Percentiles rank a stretch among this genome's conserved stretches.
These are phyloP conservation scores for Orthonychiurus folsomi DNA, from an alignment of 2,888 invertebrate genomes.

Conservation along the genomic window DNA sequence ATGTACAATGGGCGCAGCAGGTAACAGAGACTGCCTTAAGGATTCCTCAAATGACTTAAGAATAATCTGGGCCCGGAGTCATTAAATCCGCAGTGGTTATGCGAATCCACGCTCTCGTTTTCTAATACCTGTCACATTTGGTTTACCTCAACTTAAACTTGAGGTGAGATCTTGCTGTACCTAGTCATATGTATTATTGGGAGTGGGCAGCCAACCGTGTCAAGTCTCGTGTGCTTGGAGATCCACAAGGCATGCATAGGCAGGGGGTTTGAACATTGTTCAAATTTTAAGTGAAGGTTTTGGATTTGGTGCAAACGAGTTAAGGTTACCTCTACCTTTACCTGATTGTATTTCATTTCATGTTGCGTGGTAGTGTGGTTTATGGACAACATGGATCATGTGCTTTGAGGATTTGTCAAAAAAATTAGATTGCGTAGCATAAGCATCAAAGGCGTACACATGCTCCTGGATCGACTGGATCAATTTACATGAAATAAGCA, in stretches of 20 bases:
- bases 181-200: too few species aligned
- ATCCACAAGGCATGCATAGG: not conserved
- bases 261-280: not conserved
- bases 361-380: not conserved
- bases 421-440: not conserved
- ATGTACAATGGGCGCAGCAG: too few species aligned
- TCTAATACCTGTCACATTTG: conserved; percentile 1
- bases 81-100: not conserved
- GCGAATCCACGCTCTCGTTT: not conserved
- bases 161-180: too few species aligned
- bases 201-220: not conserved
- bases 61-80: too few species aligned
- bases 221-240: not conserved
- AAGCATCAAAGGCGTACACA: too few species aligned
- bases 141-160: not conserved
- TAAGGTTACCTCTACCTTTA: too few species aligned
- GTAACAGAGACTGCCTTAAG: too few species aligned
- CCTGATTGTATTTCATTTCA: not conserved
- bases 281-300: not conserved
- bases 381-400: too few species aligned
- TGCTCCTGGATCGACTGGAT: too few species aligned
- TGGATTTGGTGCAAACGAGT: too few species aligned
- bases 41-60: too few species aligned
- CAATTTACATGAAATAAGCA: too few species aligned
- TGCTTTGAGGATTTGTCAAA: not conserved